Base-by-base conservation (phyloP, 2,888 invertebrate genomes). In the Resseliella maxima region DNA sequence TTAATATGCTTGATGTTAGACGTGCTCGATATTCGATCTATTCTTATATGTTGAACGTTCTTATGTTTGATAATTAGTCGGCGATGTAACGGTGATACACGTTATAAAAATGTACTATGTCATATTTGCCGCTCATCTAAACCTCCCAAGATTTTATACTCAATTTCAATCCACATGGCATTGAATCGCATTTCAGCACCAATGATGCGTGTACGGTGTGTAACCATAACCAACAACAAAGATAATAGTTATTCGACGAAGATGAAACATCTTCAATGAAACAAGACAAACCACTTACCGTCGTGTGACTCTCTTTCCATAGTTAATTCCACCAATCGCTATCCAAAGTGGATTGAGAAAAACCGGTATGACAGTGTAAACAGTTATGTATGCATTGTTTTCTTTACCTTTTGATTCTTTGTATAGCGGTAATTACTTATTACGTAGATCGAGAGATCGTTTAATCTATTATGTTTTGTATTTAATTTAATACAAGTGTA, bases 321-420 rank as follows among this genome's bases (percentile, higher is more conserved):
- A 8, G 21, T 18, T 18, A 18, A 18, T 2, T 10, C 27, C 64
- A 64, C 64, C 5, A 54, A 59, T n/a, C 5, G 0, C 15, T n/a
- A 31, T 27, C 35, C 31, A 15, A 15, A 31, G 27, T 15, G 24
- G 10, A n/a, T n/a, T n/a, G n/a, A n/a, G n/a, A n/a, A 83, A 83
- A 83, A 83, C 83, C 83, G 83, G 83, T 83, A 83, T 83, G 38
- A 72, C 72, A 72, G 46, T 83, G 6, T 83, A 83, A 83, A 83
- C 83, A 83, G 83, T 83, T 83, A 83, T 72, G 18, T n/a, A n/a
- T 31, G 31, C 72, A 72, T 72, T 72, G 72, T 72, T 12, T 59
- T 59, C 59, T 59, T 24, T 59, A 18, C 46, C 24, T 24, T 72
- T 10, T 72, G 10, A 31, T 72, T 72, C 72, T 72, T n/a, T 72